Conservation (phyloP, 2,797 vertebrate species). For the Mormyrops boulengeri region DNA sequence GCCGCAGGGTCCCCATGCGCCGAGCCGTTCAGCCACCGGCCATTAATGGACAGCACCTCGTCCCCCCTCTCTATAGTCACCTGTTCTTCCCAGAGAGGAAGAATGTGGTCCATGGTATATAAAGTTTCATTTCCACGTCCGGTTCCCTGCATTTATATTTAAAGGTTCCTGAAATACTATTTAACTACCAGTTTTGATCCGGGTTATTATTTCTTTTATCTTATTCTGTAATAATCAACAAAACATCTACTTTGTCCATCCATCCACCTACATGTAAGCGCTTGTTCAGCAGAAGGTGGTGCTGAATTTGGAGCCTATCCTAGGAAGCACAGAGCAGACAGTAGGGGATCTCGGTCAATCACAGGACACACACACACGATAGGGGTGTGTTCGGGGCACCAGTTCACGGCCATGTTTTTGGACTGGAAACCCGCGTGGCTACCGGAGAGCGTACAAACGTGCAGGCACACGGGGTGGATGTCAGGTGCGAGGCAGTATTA, state of each 20-base stretch:
- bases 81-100: slow-evolving; percentile 60
- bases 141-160: neutral
- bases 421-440: neutral
- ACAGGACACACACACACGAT: neutral
- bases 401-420: neutral
- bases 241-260: neutral
- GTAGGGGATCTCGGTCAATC: neutral
- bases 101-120: neutral
- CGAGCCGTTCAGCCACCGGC: slow-evolving; percentile 71
- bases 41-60: slow-evolving; percentile 86
- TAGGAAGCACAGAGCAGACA: neutral
- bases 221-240: neutral
- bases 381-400: neutral
- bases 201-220: neutral
- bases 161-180: neutral
- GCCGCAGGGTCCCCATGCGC: slow-evolving; percentile 69
- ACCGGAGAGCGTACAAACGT: neutral
- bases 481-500: neutral
- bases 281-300: neutral
- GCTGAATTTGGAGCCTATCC: neutral
- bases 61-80: slow-evolving; percentile 86
- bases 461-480: neutral
- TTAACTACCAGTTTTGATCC: neutral
- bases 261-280: neutral
- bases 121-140: neutral